These are phyloP conservation scores for Hirtodrosophila trivittata DNA, from an alignment of 2,888 invertebrate species.

Conservation along the genomic window DNA sequence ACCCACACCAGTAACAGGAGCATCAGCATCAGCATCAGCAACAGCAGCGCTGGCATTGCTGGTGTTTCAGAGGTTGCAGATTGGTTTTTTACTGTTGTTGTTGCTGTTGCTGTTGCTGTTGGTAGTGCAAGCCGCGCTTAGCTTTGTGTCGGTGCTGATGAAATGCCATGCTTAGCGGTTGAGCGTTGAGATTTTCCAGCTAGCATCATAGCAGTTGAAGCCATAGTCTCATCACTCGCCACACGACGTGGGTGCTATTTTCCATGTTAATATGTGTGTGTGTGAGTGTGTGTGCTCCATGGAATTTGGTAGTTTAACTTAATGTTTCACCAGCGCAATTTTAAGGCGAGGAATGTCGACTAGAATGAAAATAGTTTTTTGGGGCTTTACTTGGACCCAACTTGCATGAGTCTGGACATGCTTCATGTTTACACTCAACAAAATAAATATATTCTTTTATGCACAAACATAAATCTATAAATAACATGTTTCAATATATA, in stretches of 20 bases:
- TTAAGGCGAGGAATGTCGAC: constrained; percentile 11
- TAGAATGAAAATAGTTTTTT: constrained; percentile 25
- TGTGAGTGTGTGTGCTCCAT: constrained; percentile 9
- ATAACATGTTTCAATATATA: too few species aligned
- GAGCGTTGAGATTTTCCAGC: constrained; percentile 65
- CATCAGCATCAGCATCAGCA: constrained; percentile 17
- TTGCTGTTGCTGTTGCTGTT: constrained; percentile 5
- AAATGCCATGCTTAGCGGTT: constrained; percentile 78
- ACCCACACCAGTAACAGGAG: constrained; percentile 32
- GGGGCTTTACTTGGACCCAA: neutral
- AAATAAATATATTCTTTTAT: too few species aligned
- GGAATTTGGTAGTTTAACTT: constrained; percentile 55
- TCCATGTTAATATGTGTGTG: neutral
- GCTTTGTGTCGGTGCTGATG: constrained; percentile 60
- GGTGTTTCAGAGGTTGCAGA: constrained; percentile 39
- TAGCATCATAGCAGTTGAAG: constrained; percentile 26
- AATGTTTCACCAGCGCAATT: constrained; percentile 39
- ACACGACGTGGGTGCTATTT: constrained; percentile 22
- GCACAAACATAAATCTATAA: too few species aligned
- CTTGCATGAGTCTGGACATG: neutral
- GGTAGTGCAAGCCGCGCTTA: constrained; percentile 18
- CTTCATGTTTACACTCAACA: too few species aligned
- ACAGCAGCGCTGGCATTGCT: constrained; percentile 42
- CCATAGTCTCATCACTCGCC: constrained; percentile 44
- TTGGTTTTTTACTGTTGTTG: constrained; percentile 12